phyloP scores from a whole-genome alignment of 2,888 invertebrate species.

The Drosophila rellima region DNA sequence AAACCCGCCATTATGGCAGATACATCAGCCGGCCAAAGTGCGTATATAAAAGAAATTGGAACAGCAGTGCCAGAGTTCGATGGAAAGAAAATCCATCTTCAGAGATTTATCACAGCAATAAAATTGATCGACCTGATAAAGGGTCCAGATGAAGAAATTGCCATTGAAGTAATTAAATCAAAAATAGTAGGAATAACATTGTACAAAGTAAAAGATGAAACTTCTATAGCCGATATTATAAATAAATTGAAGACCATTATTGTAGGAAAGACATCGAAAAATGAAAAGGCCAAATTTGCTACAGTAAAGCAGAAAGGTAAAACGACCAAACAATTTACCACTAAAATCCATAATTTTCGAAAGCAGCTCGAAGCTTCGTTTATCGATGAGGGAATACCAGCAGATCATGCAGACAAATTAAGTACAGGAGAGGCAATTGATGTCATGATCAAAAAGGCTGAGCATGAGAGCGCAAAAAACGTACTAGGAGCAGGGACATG shows the following conservation, averaged over 20 bases:
- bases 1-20: too few relatives aligned
- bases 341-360: too few relatives aligned
- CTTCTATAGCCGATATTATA: slow-evolving; percentile 7
- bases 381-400: slow-evolving; percentile 13
- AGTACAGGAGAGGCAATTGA: too few relatives aligned
- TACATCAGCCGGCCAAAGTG: too few relatives aligned
- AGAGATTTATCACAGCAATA: background rate
- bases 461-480: too few relatives aligned
- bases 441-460: too few relatives aligned
- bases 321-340: too few relatives aligned
- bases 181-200: slow-evolving; percentile 5
- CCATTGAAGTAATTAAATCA: slow-evolving; percentile 9
- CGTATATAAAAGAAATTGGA: too few relatives aligned
- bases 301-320: too few relatives aligned
- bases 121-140: background rate
- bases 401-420: slow-evolving; percentile 3
- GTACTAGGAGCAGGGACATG: too few relatives aligned
- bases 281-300: too few relatives aligned
- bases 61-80: slow-evolving; percentile 2
- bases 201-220: slow-evolving; percentile 7
- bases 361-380: slow-evolving; percentile 7
- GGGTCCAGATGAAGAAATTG: background rate
- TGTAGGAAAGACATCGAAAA: slow-evolving; percentile 6
- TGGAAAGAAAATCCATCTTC: too few relatives aligned
- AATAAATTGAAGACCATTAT: slow-evolving; percentile 4